phyloP scores from a whole-genome alignment of 1,140 invertebrate species.

The Dinothrombium tinctorium region DNA sequence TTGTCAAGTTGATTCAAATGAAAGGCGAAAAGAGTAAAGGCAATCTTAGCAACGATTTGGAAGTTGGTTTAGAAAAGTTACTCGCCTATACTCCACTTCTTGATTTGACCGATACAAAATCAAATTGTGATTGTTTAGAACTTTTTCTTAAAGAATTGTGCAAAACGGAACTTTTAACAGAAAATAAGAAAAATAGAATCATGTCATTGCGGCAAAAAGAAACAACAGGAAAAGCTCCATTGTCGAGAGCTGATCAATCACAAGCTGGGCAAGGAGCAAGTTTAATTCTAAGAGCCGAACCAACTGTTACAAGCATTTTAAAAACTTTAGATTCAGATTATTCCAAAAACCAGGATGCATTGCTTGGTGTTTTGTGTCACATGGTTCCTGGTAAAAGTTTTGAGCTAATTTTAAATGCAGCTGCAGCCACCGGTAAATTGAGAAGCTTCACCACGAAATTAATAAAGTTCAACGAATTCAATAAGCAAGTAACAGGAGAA shows the following conservation, averaged over 20 bases:
- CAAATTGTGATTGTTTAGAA: constrained; percentile 61
- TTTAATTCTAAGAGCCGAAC: constrained; percentile 57
- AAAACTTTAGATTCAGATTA: constrained; percentile 58
- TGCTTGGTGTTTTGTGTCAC: constrained; percentile 36
- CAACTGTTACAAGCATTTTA: constrained; percentile 56
- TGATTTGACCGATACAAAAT: constrained; percentile 66
- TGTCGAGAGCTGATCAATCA: not conserved
- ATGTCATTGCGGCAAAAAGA: not conserved
- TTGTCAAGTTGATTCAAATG: constrained; percentile 16
- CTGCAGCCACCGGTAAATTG: constrained; percentile 63
- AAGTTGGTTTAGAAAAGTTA: constrained; percentile 53
- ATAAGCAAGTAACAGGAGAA: constrained; percentile 38
- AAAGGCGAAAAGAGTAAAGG: not conserved
- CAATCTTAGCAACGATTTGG: constrained; percentile 28
- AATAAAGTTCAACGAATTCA: constrained; percentile 71
- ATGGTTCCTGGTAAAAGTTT: constrained; percentile 51
- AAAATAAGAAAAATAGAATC: not conserved
- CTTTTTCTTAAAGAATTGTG: constrained; percentile 58
- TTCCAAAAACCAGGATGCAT: constrained; percentile 48
- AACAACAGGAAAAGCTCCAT: constrained; percentile 12
- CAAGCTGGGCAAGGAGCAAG: constrained; percentile 15
- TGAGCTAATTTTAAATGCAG: constrained; percentile 64
- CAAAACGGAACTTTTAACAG: constrained; percentile 31
- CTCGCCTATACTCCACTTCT: constrained; percentile 53
- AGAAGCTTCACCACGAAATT: constrained; percentile 62